Evolutionary conservation across 2,113 vertebrate species (phyloP).

Genomic region (Festucalex cinctus): DNA sequence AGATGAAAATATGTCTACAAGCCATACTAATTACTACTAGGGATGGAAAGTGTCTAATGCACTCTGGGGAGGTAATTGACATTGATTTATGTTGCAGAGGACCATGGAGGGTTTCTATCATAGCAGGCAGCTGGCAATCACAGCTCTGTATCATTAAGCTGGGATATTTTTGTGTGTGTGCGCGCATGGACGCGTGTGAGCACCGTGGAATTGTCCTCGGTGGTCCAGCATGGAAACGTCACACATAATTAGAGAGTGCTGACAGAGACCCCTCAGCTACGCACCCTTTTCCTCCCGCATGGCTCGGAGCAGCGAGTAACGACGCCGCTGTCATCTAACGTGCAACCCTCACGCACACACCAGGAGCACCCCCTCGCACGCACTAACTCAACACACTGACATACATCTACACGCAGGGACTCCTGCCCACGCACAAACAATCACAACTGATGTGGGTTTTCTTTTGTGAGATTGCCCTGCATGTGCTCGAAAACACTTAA

Average conservation of each 20-base stretch:
- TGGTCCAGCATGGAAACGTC: constrained; percentile 64
- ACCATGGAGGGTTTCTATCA: constrained; percentile 66
- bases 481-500: constrained; percentile 44
- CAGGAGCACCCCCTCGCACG: constrained; percentile 9
- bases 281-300: constrained; percentile 10
- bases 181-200: constrained; percentile 37
- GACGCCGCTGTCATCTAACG: constrained; percentile 40
- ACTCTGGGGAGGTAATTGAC: constrained; percentile 75
- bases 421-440: constrained; percentile 30
- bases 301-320: constrained; percentile 23
- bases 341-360: constrained; percentile 14
- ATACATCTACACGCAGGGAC: constrained; percentile 34
- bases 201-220: constrained; percentile 53
- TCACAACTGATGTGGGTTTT: constrained; percentile 35
- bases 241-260: constrained; percentile 69
- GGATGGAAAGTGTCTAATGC: constrained; percentile 69
- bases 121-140: constrained; percentile 70
- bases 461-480: constrained; percentile 29
- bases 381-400: constrained; percentile 33
- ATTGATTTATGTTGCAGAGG: constrained; percentile 72
- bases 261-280: constrained; percentile 44
- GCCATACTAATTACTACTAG: constrained; percentile 66
- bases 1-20: constrained; percentile 65
- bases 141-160: constrained; percentile 64
- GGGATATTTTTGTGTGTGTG: constrained; percentile 17